These are phyloP conservation scores for Mirounga angustirostris DNA, from an alignment of 2,113 vertebrate species.

Conservation along the genomic window DNA sequence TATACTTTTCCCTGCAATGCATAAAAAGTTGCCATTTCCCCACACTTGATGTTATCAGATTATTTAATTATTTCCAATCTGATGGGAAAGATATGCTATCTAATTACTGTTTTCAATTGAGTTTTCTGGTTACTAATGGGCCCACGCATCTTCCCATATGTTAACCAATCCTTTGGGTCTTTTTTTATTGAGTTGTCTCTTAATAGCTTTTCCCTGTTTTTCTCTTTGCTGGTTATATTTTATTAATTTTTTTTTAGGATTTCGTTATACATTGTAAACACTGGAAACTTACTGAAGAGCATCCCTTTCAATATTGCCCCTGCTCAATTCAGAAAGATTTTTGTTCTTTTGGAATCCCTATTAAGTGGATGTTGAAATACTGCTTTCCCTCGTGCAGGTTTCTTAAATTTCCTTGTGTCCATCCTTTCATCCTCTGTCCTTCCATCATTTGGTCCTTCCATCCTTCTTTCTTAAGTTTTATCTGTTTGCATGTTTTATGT, in stretches of 20 bases:
- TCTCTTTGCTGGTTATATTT: not conserved
- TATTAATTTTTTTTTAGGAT: not conserved
- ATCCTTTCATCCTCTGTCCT: not conserved
- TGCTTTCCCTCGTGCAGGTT: not conserved
- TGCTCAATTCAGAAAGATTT: not conserved
- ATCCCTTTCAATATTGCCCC: not conserved
- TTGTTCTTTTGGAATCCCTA: not conserved
- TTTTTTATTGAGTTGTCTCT: not conserved
- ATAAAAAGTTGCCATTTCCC: slow-evolving; percentile 19
- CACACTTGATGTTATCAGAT: slow-evolving; percentile 47
- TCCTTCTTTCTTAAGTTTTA: not conserved
- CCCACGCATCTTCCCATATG: not conserved
- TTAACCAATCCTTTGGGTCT: slow-evolving; percentile 25
- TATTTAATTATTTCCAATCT: slow-evolving; percentile 63
- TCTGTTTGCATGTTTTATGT: not conserved
- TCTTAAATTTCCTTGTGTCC: not conserved
- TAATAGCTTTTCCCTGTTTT: not conserved
- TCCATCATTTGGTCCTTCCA: not conserved
- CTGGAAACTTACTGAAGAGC: not conserved
- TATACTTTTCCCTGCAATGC: not conserved
- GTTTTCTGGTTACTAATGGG: slow-evolving; percentile 52
- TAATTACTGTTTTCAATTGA: slow-evolving; percentile 46
- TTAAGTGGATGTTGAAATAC: not conserved
- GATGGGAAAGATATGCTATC: slow-evolving; percentile 26
- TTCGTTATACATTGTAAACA: not conserved